Base-by-base conservation (phyloP, 1,140 invertebrate genomes). In the Papilio machaon region DNA sequence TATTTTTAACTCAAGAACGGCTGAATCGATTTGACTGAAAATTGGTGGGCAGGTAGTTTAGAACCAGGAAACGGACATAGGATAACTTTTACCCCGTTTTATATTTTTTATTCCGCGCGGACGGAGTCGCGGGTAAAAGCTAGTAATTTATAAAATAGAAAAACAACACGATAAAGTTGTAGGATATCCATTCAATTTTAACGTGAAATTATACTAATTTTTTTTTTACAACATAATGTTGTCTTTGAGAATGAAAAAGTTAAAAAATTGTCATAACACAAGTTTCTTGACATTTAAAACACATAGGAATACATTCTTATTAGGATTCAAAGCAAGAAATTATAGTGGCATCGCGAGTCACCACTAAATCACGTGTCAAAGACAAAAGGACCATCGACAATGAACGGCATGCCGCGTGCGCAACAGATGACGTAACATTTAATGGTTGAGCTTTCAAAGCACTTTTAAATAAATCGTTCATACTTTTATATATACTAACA, bases 331-430 rank as follows among this genome's bases (percentile, higher is more conserved):
- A 11, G 11, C 74, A 52, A 76, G 74, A 54, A 76, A 76, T 30
- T 76, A 47, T 74, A 3, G 73, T 23, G 19, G 43, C 54, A 13
- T 49, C 43, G 73, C 46, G 13, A 58, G 54, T 76, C 47, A 47
- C 43, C 74, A 76, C 74, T 76, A 76, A 49, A 76, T 76, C 74
- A 76, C 74, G 74, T 52, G 43, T 76, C 74, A 52, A 49, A 76
- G 74, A 76, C 74, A 76, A 76, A 76, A 76, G 74, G 47, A 76
- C 74, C 74, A 76, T n/a, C 74, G 74, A 76, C 19, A 76, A 76
- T 76, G 73, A 70, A 4, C 35, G 15, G 70, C 70, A 52, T 54
- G 46, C 70, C 23, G 19, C 19, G 74, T 76, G 46, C 74, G 47
- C 46, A 76, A 5, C 23, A 35, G 19, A 76, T 76, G 74, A 76